Evolutionary conservation across 2,797 vertebrate species (phyloP).

Genomic region (Scyliorhinus canicula): DNA sequence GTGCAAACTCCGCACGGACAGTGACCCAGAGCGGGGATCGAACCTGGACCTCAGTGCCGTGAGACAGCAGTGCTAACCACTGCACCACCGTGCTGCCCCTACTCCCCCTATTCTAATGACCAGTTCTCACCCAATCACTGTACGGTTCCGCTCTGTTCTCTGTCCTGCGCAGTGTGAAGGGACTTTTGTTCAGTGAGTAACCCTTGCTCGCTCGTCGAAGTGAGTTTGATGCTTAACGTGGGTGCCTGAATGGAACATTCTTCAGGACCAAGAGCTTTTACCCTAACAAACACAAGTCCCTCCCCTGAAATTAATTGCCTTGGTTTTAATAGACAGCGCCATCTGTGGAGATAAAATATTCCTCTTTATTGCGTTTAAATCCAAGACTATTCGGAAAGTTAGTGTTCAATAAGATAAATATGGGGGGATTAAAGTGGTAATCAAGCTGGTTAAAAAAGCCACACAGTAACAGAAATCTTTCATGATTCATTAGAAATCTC

Average conservation of each 20-base stretch:
- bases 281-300: neutral
- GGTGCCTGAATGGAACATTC: neutral
- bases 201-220: neutral
- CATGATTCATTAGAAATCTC: constrained; percentile 26
- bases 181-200: neutral
- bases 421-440: neutral
- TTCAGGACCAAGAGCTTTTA: neutral
- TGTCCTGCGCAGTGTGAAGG: neutral
- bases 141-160: neutral
- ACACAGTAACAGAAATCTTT: neutral
- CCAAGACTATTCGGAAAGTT: neutral
- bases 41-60: too few species aligned
- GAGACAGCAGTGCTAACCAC: too few species aligned
- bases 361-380: neutral
- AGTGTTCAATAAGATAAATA: constrained; percentile 12
- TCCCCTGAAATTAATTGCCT: neutral
- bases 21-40: too few species aligned
- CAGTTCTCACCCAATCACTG: neutral
- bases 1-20: too few species aligned
- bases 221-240: neutral
- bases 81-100: too few species aligned
- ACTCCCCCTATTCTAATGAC: neutral
- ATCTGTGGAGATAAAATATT: neutral
- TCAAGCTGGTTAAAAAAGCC: neutral
- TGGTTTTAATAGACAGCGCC: neutral